phyloP scores from a whole-genome alignment of 2,888 invertebrate species.

The Athrips mouffetella region DNA sequence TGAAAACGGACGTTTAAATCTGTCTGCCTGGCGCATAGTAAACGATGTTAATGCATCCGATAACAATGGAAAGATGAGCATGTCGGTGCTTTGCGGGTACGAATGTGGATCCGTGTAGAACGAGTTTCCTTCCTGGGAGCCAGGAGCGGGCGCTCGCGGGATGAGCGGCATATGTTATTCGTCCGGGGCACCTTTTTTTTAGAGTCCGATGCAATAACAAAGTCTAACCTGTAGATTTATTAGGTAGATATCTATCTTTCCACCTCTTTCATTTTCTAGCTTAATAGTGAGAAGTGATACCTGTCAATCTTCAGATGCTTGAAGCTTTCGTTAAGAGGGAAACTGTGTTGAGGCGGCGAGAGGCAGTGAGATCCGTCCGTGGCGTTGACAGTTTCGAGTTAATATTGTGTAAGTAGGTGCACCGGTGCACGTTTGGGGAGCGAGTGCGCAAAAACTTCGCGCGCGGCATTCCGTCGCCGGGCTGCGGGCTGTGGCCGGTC shows the following conservation, averaged over 20 bases:
- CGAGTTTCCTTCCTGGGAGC: neutral
- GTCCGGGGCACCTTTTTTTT: too few relatives aligned
- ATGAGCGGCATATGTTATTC: neutral
- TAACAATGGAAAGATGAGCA: slow-evolving; percentile 6
- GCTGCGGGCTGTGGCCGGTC: too few relatives aligned
- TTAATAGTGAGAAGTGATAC: too few relatives aligned
- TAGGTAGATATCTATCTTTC: too few relatives aligned
- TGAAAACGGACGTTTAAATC: neutral
- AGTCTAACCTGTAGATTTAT: too few relatives aligned
- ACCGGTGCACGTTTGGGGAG: slow-evolving; percentile 17
- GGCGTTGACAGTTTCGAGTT: slow-evolving; percentile 9
- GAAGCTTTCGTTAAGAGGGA: too few relatives aligned
- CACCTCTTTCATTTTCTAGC: too few relatives aligned
- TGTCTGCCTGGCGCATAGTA: neutral
- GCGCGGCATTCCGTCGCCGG: slow-evolving; percentile 25
- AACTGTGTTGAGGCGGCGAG: too few relatives aligned
- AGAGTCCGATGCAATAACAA: too few relatives aligned
- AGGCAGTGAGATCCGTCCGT: neutral
- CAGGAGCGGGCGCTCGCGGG: neutral
- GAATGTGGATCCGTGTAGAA: slow-evolving; percentile 2
- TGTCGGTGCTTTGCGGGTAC: neutral
- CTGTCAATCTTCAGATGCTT: too few relatives aligned
- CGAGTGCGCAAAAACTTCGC: slow-evolving; percentile 29
- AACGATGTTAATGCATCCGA: slow-evolving; percentile 4
- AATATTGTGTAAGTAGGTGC: slow-evolving; percentile 10